These are phyloP conservation scores for Oryzias sinensis DNA, from an alignment of 2,797 vertebrate genomes.

Conservation along the genomic window DNA sequence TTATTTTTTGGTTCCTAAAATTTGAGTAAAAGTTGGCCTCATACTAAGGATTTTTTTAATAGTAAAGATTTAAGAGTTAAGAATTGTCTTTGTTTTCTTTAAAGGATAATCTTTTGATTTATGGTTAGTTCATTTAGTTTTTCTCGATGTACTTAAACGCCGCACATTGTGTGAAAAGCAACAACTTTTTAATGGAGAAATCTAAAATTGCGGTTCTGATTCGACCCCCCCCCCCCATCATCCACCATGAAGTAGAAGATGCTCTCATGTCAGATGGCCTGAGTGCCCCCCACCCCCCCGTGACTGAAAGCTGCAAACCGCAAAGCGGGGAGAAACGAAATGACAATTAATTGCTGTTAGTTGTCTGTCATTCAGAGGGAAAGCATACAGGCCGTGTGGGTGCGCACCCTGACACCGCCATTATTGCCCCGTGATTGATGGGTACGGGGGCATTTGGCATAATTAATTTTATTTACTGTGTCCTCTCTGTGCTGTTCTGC, in stretches of 20 bases:
- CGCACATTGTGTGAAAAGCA: neutral
- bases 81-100: neutral
- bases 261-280: constrained; percentile 37
- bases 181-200: neutral
- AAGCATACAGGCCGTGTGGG: constrained; percentile 64
- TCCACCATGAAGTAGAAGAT: constrained; percentile 31
- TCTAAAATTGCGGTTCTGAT: neutral
- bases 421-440: constrained; percentile 80
- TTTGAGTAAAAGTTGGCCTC: constrained; percentile 39
- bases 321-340: constrained; percentile 52
- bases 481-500: constrained; percentile 58
- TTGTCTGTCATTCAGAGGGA: constrained; percentile 63
- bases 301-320: constrained; percentile 43
- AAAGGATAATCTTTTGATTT: neutral
- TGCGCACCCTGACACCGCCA: constrained; percentile 67
- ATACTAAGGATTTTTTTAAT: constrained; percentile 4
- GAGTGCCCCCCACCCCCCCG: constrained; percentile 11
- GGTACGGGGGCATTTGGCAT: constrained; percentile 72
- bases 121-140: neutral
- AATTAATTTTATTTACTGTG: constrained; percentile 79
- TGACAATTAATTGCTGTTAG: constrained; percentile 73
- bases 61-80: constrained; percentile 6
- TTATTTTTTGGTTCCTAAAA: constrained; percentile 15
- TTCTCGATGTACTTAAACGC: neutral
- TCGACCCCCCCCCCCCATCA: neutral